Percentiles rank a stretch among this genome's conserved stretches.
Evolutionary conservation across 1,140 invertebrate species (phyloP).

Genomic region (Nasonia giraulti): DNA sequence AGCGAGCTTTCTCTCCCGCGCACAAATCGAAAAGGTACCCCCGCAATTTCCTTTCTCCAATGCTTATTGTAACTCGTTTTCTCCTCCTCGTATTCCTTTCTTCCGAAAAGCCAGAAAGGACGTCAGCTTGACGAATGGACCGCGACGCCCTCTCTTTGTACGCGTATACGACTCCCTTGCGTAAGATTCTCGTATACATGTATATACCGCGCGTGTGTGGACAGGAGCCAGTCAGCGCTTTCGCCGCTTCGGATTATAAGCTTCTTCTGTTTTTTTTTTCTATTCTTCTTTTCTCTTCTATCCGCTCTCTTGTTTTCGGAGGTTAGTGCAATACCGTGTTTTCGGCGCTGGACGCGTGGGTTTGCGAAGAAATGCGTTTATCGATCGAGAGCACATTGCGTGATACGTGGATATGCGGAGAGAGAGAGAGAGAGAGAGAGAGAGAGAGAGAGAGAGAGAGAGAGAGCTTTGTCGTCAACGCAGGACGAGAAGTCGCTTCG

Average conservation of each 20-base stretch:
- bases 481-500: not conserved
- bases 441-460: not conserved
- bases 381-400: not conserved
- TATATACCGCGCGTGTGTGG: not conserved
- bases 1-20: not conserved
- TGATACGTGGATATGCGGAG: not conserved
- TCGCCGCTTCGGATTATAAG: not conserved
- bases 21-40: not conserved
- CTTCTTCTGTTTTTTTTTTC: not conserved
- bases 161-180: conserved; percentile 1
- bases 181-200: not conserved
- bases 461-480: not conserved
- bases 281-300: not conserved
- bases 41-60: conserved; percentile 1
- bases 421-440: not conserved
- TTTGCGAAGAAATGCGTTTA: not conserved
- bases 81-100: not conserved
- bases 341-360: not conserved
- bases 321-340: conserved; percentile 26
- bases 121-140: not conserved
- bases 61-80: not conserved
- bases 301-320: not conserved
- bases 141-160: not conserved
- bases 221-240: conserved; percentile 13
- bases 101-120: not conserved